Percentiles rank a stretch among this genome's conserved stretches.
Evolutionary conservation across 2,888 invertebrate genomes (phyloP).

Genomic region (Cryptus viduatorius): DNA sequence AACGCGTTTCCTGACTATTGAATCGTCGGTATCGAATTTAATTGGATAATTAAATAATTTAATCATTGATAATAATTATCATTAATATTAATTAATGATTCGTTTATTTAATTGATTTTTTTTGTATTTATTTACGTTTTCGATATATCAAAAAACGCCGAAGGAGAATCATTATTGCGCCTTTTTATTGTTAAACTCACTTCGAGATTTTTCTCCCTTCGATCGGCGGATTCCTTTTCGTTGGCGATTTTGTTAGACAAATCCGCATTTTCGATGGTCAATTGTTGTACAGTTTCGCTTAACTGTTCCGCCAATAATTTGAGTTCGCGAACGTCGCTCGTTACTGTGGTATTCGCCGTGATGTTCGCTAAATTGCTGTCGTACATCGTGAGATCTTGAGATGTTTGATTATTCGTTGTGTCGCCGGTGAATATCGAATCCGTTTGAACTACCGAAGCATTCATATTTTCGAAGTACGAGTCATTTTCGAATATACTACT

Average conservation of each 20-base stretch:
- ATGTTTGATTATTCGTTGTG: constrained; percentile 22
- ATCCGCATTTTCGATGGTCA: constrained; percentile 80
- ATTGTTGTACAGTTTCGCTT: constrained; percentile 75
- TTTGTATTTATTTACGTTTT: too few relatives aligned
- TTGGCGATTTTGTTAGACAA: constrained; percentile 74
- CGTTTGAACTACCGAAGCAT: constrained; percentile 60
- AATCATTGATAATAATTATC: too few relatives aligned
- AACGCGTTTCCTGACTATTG: too few relatives aligned
- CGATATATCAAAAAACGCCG: too few relatives aligned
- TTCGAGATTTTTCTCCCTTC: constrained; percentile 67
- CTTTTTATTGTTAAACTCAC: constrained; percentile 52
- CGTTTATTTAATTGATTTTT: too few relatives aligned
- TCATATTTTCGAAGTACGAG: constrained; percentile 77
- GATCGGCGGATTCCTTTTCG: constrained; percentile 71
- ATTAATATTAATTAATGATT: too few relatives aligned
- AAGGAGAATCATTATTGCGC: neutral
- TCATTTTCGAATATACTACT: constrained; percentile 77
- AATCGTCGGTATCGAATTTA: too few relatives aligned
- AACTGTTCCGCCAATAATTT: constrained; percentile 77
- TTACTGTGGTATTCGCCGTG: constrained; percentile 73
- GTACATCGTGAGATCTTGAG: constrained; percentile 12
- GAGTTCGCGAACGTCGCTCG: constrained; percentile 76
- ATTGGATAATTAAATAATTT: too few relatives aligned
- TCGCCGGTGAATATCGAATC: constrained; percentile 51
- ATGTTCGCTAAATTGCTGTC: constrained; percentile 35